Base-by-base conservation (phyloP, 2,888 invertebrate species). In the Cataglyphis livida region DNA sequence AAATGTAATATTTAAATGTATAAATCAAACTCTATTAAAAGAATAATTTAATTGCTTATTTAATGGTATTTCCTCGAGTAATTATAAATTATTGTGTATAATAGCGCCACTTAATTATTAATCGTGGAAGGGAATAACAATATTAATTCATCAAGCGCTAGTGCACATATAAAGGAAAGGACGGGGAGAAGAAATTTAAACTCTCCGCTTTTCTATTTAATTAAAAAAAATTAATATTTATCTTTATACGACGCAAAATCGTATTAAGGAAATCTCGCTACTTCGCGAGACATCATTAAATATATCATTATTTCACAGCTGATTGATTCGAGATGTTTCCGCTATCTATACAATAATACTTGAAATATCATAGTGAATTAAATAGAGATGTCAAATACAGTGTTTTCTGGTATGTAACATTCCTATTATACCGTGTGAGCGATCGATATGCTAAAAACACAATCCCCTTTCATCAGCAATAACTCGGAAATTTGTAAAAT, bases 401-500 rank as follows among this genome's bases (percentile, higher is more conserved):
- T 6, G 28, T n/a, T 57, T 57, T 21, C 57, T 59, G 21, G 68
- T 21, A 57, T 59, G 41, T 44, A 68, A 78, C 41, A 57, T 57
- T 57, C 57, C 44, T n/a, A 15, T 41, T 57, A 41, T 10, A 25
- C 21, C 21, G 57, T 32, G 41, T 44, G 41, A 78, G 41, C 57
- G 51, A 75, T 75, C 25, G 35, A 25, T 28, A 38, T 38, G n/a
- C n/a, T 65, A 54, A 38, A 51, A 65, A 65, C 25, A 38, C 28
- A 35, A 65, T 76, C 28, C 9, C 54, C 38, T 68, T 78, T 59
- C 44, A 21, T 78, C 57, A 18, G 21, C 32, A 32, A 15, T 78
- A 68, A 21, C 78, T 44, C n/a, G 54, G 54, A 70, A 78, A 78
- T 68, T 68, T 54, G 44, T 21, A 44, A 76, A 76, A 65, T 65